These are phyloP conservation scores for Piscicola geometra DNA, from an alignment of 2,888 invertebrate species.

Conservation along the genomic window DNA sequence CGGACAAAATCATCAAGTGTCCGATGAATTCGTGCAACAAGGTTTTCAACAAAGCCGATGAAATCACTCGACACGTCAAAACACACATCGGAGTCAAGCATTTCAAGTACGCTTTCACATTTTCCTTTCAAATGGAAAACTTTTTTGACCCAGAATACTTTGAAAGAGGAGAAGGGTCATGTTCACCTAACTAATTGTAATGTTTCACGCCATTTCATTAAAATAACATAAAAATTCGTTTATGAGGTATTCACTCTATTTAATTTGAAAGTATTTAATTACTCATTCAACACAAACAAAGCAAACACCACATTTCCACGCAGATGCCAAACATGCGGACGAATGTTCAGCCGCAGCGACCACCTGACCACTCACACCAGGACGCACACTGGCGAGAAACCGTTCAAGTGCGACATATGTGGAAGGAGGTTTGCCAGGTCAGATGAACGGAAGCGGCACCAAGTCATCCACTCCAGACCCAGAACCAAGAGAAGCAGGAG, in stretches of 20 bases:
- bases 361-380: slow-evolving; percentile 35
- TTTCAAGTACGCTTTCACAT: background rate
- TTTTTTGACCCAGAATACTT: too few relatives aligned
- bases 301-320: too few relatives aligned
- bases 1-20: slow-evolving; percentile 4
- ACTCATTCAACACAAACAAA: too few relatives aligned
- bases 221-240: background rate
- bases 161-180: too few relatives aligned
- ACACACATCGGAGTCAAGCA: slow-evolving; percentile 25
- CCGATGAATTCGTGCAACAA: slow-evolving; percentile 14
- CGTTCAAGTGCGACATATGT: slow-evolving; percentile 35
- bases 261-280: too few relatives aligned
- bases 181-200: too few relatives aligned
- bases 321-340: slow-evolving; percentile 17
- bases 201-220: background rate
- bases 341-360: slow-evolving; percentile 36
- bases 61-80: slow-evolving; percentile 25
- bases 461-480: slow-evolving; percentile 31
- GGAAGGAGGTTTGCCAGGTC: slow-evolving; percentile 34
- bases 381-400: slow-evolving; percentile 36
- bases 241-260: background rate
- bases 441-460: slow-evolving; percentile 35
- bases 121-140: background rate
- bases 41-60: slow-evolving; percentile 4
- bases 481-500: slow-evolving; percentile 12